Percentiles rank a stretch among this genome's conserved stretches.
These are phyloP conservation scores for Xylota segnis DNA, from an alignment of 2,888 invertebrate species.

Conservation along the genomic window DNA sequence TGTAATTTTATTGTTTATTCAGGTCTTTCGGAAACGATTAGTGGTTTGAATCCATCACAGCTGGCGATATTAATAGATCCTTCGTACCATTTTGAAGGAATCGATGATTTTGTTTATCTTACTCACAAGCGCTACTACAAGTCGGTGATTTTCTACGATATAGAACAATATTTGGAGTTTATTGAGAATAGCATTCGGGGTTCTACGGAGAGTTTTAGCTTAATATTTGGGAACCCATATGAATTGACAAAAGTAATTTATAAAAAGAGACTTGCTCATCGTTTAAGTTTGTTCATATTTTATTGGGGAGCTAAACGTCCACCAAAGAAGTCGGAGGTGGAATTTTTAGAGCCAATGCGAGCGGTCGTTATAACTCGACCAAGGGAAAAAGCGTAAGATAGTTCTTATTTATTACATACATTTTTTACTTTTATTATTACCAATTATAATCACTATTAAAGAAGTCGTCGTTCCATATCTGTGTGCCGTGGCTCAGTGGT, in stretches of 20 bases:
- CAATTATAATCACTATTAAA: no score
- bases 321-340: constrained; percentile 82
- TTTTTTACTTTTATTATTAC: no score
- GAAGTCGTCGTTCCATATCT: no score
- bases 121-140: constrained; percentile 81
- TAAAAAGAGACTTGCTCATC: constrained; percentile 80
- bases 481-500: no score
- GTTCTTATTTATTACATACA: background rate
- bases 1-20: no score
- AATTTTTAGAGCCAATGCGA: constrained; percentile 84
- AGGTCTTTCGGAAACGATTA: constrained; percentile 83
- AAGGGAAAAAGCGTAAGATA: constrained; percentile 81
- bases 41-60: constrained; percentile 80
- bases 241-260: constrained; percentile 80
- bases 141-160: constrained; percentile 82
- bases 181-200: constrained; percentile 81
- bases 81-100: constrained; percentile 78
- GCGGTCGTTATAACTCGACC: constrained; percentile 88
- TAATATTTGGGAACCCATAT: constrained; percentile 82
- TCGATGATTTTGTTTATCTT: constrained; percentile 82
- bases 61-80: constrained; percentile 80
- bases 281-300: constrained; percentile 87
- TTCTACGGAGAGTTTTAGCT: constrained; percentile 82
- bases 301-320: constrained; percentile 87
- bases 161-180: constrained; percentile 81